Conservation (phyloP, 2,888 invertebrate genomes). For the Dryadula phaetusa region DNA sequence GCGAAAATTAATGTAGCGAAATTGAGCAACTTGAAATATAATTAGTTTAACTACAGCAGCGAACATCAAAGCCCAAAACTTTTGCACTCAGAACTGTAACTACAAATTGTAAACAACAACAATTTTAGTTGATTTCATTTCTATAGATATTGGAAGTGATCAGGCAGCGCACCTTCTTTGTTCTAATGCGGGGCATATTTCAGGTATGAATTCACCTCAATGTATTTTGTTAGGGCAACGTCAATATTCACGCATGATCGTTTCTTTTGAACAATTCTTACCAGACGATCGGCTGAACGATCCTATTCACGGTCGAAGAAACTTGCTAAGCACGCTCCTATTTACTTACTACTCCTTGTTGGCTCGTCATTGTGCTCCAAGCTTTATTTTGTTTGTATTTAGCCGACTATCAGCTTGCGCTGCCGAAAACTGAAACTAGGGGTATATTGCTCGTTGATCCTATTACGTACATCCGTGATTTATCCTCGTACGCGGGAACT, state of each 20-base stretch:
- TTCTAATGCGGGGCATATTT: conserved; percentile 34
- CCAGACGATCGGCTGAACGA: conserved; percentile 48
- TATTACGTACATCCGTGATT: conserved; percentile 37
- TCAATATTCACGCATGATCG: conserved; percentile 56
- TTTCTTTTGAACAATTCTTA: conserved; percentile 53
- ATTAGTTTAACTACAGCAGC: conserved; percentile 5
- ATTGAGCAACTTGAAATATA: conserved; percentile 7
- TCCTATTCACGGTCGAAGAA: conserved; percentile 50
- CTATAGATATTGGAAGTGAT: conserved; percentile 28
- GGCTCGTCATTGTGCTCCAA: conserved; percentile 33
- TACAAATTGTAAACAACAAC: conserved; percentile 1
- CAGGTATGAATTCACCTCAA: conserved; percentile 40
- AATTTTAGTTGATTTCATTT: conserved; percentile 28
- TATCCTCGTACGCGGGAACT: conserved; percentile 30
- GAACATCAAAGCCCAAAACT: conserved; percentile 1
- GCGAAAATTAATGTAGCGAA: neutral
- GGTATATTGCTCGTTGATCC: conserved; percentile 33
- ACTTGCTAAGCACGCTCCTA: conserved; percentile 51
- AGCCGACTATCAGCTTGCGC: conserved; percentile 33
- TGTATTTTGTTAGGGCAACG: conserved; percentile 48
- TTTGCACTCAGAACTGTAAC: conserved; percentile 5
- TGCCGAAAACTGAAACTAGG: conserved; percentile 29
- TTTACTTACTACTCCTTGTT: conserved; percentile 43
- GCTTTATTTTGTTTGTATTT: conserved; percentile 40
- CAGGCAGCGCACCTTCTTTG: conserved; percentile 26